Conservation (phyloP, 2,888 invertebrate species). For the Capitulum mitella region DNA sequence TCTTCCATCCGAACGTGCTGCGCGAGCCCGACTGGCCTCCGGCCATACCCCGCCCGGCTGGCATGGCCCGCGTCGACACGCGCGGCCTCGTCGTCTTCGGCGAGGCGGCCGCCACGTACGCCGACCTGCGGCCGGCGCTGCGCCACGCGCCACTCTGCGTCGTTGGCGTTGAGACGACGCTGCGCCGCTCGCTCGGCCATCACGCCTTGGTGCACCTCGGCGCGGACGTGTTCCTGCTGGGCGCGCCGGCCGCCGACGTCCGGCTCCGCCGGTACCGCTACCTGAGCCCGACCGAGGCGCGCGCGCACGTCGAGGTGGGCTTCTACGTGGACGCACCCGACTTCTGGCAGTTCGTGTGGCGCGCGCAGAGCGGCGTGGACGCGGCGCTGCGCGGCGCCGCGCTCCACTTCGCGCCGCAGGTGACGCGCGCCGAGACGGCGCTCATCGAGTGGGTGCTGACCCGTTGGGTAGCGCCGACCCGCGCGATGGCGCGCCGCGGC, state of each 20-base stretch:
- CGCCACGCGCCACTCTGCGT: background rate
- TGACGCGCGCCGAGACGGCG: background rate
- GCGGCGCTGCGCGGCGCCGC: background rate
- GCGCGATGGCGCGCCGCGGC: background rate
- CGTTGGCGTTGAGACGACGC: background rate
- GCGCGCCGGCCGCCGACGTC: background rate
- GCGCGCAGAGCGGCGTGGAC: background rate
- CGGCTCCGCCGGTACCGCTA: background rate
- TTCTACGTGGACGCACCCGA: background rate
- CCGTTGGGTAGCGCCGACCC: background rate
- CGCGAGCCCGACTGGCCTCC: background rate
- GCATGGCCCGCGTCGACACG: background rate
- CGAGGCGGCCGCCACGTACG: background rate
- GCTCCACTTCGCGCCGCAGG: background rate
- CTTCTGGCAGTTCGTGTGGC: background rate
- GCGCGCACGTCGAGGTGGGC: background rate
- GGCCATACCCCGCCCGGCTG: background rate
- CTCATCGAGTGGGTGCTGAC: background rate
- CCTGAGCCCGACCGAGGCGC: background rate
- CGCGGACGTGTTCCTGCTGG: background rate
- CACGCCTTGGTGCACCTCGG: background rate
- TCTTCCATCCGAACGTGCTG: background rate
- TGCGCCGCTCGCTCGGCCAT: background rate
- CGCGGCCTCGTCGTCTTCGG: background rate
- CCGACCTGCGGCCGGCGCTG: background rate